A percentile compares a stretch with the other conserved stretches of the same genome.
phyloP scores from a whole-genome alignment of 2,113 vertebrate species.

The Ictalurus punctatus region DNA sequence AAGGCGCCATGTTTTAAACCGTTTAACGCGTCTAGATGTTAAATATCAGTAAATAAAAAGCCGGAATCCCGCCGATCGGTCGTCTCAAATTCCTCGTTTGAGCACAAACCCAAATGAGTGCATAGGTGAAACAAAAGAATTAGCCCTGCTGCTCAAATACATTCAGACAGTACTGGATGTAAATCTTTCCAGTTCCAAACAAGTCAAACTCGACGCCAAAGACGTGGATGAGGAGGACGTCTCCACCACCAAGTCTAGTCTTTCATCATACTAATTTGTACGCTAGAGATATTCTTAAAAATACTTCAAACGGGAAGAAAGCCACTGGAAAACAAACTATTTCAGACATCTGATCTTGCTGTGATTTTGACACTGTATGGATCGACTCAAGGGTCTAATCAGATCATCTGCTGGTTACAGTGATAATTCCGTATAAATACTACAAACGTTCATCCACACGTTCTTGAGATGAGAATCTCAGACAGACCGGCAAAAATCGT shows the following conservation, averaged over 20 bases:
- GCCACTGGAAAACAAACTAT: not conserved
- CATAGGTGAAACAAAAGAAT: not conserved
- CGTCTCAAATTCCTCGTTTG: not conserved
- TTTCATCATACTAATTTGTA: not conserved
- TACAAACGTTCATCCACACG: not conserved
- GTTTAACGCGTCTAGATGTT: not conserved
- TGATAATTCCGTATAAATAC: not conserved
- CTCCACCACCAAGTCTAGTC: not conserved
- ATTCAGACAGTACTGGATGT: not conserved
- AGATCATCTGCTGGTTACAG: not conserved
- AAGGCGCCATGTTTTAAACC: not conserved
- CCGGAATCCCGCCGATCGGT: not conserved
- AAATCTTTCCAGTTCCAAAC: not conserved
- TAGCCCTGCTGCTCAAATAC: not conserved
- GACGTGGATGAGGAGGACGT: not conserved
- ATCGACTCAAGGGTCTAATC: not conserved
- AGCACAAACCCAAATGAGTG: not conserved
- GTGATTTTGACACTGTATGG: not conserved
- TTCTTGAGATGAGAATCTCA: not conserved
- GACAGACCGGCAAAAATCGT: not conserved
- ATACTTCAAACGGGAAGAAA: not conserved
- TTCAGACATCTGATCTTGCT: not conserved
- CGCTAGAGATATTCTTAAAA: not conserved
- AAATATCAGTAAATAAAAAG: not conserved
- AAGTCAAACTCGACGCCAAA: not conserved